These are phyloP conservation scores for Felis chaus DNA, from an alignment of 2,113 vertebrate genomes.

Conservation along the genomic window DNA sequence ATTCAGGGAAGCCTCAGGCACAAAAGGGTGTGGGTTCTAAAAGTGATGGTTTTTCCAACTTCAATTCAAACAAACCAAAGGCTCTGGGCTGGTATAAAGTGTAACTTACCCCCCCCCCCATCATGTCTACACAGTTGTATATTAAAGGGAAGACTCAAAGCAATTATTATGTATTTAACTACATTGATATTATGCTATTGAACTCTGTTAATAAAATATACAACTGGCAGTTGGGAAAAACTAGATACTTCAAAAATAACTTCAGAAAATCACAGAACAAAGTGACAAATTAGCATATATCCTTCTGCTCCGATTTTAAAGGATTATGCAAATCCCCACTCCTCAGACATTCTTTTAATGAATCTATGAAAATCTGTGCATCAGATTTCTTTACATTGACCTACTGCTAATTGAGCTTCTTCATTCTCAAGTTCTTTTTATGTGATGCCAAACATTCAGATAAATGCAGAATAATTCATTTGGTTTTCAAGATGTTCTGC, in stretches of 20 bases:
- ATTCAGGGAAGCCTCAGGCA: background rate
- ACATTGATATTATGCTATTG: background rate
- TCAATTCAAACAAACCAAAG: conserved; percentile 1
- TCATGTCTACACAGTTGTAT: background rate
- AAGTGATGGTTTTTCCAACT: background rate
- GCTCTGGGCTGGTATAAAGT: background rate
- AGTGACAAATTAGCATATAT: conserved; percentile 3
- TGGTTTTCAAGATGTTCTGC: background rate
- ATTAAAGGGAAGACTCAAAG: conserved; percentile 1
- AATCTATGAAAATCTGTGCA: background rate
- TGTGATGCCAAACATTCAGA: background rate
- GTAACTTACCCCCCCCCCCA: background rate
- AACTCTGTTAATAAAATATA: background rate
- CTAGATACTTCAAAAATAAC: background rate
- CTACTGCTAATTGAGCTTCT: background rate
- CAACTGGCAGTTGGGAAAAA: background rate
- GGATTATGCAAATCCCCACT: background rate
- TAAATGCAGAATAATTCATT: background rate
- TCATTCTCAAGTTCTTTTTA: background rate
- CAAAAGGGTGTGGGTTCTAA: background rate
- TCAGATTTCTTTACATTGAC: background rate
- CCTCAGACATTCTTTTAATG: background rate
- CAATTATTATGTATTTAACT: background rate
- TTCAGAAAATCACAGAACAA: background rate
- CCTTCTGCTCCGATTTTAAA: conserved; percentile 21